Evolutionary conservation across 2,797 vertebrate species (phyloP).

Genomic region (Pipistrellus nathusii): DNA sequence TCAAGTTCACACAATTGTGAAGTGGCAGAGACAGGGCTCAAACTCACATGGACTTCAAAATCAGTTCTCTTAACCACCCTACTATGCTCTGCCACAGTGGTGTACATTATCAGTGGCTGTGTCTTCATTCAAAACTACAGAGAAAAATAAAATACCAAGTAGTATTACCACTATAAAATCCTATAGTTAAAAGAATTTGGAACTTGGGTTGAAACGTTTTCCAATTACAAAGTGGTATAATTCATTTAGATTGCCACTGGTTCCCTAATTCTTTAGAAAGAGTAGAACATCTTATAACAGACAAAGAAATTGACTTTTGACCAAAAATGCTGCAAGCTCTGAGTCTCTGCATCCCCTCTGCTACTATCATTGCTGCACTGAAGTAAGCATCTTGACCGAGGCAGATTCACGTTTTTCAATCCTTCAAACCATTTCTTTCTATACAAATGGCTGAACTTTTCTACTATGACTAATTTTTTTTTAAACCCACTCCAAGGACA

Average conservation of each 20-base stretch:
- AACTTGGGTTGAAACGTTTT: background rate
- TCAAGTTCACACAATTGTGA: background rate
- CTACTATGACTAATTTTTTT: background rate
- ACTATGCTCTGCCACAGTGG: background rate
- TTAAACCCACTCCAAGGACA: background rate
- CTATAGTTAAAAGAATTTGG: background rate
- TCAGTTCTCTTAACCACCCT: background rate
- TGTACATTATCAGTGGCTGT: background rate
- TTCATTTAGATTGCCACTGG: background rate
- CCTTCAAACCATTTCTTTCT: background rate
- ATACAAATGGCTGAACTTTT: background rate
- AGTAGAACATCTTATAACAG: background rate
- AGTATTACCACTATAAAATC: background rate
- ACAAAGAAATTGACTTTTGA: background rate
- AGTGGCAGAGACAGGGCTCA: background rate
- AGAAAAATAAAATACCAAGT: slow-evolving; percentile 23
- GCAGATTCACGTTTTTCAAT: background rate
- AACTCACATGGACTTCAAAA: background rate
- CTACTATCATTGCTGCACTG: background rate
- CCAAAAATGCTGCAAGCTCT: background rate
- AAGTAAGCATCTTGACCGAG: background rate
- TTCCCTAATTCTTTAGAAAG: background rate
- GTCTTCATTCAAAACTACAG: background rate
- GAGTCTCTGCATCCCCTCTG: background rate
- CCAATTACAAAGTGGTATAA: slow-evolving; percentile 1